Evolutionary conservation across 2,888 invertebrate species (phyloP).

Genomic region (Heliconius erato): DNA sequence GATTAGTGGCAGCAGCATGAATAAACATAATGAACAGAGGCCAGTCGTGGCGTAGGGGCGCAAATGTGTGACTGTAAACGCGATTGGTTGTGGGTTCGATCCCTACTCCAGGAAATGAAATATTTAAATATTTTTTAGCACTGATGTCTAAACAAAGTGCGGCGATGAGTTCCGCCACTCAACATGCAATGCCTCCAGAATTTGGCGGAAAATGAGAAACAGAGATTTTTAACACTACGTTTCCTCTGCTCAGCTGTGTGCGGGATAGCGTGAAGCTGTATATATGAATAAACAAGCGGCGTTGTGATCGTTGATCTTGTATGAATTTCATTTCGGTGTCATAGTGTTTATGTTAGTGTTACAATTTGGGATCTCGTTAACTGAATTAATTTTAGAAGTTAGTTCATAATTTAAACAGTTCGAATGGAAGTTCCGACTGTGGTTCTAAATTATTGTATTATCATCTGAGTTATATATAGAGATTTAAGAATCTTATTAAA

Average conservation of each 20-base stretch:
- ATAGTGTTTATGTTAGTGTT: conserved; percentile 27
- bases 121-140: too few species aligned
- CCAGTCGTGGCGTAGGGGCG: too few species aligned
- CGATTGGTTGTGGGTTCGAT: too few species aligned
- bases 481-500: neutral
- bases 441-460: conserved; percentile 17
- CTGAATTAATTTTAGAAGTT: conserved; percentile 27
- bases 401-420: conserved; percentile 21
- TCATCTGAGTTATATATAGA: neutral
- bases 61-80: too few species aligned
- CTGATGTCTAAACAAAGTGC: too few species aligned
- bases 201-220: too few species aligned
- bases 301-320: conserved; percentile 12
- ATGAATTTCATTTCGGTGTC: conserved; percentile 26
- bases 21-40: conserved; percentile 6
- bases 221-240: too few species aligned
- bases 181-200: too few species aligned
- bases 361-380: conserved; percentile 19
- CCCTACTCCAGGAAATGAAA: too few species aligned
- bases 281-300: conserved; percentile 34
- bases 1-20: conserved; percentile 41
- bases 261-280: too few species aligned
- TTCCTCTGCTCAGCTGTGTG: too few species aligned
- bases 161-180: too few species aligned
- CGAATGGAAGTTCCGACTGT: conserved; percentile 4